Evolutionary conservation across 2,888 invertebrate species (phyloP).

Genomic region (Lepidocyrtinus sp.): DNA sequence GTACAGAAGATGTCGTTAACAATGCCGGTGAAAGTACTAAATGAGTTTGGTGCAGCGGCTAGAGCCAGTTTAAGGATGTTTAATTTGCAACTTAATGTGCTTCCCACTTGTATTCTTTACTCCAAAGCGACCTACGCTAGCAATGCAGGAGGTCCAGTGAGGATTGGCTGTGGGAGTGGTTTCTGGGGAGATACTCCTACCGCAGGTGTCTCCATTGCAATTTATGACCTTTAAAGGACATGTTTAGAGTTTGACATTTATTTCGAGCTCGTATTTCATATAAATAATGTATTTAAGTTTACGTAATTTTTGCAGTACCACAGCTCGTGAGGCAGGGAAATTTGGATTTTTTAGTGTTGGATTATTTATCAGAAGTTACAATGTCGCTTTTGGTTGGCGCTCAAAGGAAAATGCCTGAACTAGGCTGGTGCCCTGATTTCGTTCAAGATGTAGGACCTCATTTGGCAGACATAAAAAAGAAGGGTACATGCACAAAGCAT

Average conservation of each 20-base stretch:
- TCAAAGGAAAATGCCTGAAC: constrained; percentile 72
- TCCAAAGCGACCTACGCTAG: not conserved
- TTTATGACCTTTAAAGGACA: constrained; percentile 1
- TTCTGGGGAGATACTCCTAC: constrained; percentile 76
- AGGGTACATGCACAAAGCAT: no score
- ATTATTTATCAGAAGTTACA: constrained; percentile 75
- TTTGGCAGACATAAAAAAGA: constrained; percentile 73
- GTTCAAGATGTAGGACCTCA: constrained; percentile 73
- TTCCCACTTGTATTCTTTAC: no score
- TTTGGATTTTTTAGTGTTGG: constrained; percentile 74
- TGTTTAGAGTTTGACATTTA: constrained; percentile 1
- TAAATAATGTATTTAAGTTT: not conserved
- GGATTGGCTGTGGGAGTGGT: constrained; percentile 74
- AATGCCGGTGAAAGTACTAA: not conserved
- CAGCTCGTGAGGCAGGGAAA: constrained; percentile 73
- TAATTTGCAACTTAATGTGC: not conserved
- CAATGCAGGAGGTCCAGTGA: constrained; percentile 39
- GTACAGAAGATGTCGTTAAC: not conserved
- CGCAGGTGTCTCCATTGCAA: constrained; percentile 73
- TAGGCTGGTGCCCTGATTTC: constrained; percentile 74
- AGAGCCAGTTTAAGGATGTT: not conserved
- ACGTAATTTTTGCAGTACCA: constrained; percentile 71
- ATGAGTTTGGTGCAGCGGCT: not conserved
- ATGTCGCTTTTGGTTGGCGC: constrained; percentile 75
- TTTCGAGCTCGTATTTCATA: no score